A percentile compares a stretch with the other conserved stretches of the same genome.
phyloP scores from a whole-genome alignment of 1,140 invertebrate species.

The Orussus abietinus region DNA sequence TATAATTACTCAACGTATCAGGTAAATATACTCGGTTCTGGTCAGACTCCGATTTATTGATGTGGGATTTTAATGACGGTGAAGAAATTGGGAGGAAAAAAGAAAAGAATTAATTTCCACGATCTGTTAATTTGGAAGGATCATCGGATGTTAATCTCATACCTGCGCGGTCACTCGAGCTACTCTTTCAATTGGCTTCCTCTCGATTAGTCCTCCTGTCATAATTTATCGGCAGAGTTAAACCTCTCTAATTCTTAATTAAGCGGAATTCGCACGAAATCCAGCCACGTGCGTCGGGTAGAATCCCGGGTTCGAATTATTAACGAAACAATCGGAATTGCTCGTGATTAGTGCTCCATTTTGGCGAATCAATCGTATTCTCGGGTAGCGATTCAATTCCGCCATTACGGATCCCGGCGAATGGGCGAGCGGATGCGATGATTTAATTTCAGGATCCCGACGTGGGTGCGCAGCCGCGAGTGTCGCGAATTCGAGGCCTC shows the following conservation, averaged over 20 bases:
- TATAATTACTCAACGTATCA: no score
- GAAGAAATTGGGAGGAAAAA: slow-evolving; percentile 9
- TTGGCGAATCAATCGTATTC: slow-evolving; percentile 31
- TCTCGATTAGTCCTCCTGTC: no score
- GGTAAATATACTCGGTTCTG: no score
- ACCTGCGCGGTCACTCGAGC: slow-evolving; percentile 4
- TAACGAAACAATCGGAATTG: slow-evolving; percentile 36
- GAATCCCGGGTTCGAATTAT: slow-evolving; percentile 25
- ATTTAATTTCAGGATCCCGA: slow-evolving; percentile 27
- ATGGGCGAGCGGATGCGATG: slow-evolving; percentile 24
- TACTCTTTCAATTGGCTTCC: slow-evolving; percentile 13
- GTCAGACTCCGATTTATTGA: no score
- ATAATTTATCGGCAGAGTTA: no score
- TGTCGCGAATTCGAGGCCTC: slow-evolving; percentile 18
- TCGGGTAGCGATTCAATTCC: slow-evolving; percentile 32
- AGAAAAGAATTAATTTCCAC: slow-evolving; percentile 2
- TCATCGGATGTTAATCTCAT: slow-evolving; percentile 8
- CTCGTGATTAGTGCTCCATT: slow-evolving; percentile 35
- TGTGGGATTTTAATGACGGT: slow-evolving; percentile 23
- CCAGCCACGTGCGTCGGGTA: slow-evolving; percentile 25
- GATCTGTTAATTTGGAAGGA: slow-evolving; percentile 1
- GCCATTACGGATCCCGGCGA: slow-evolving; percentile 32
- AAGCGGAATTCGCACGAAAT: slow-evolving; percentile 30
- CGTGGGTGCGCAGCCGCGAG: slow-evolving; percentile 24
- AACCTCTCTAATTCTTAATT: no score